Evolutionary conservation across 2,113 vertebrate genomes (phyloP).

Genomic region (Nothocercus julius): DNA sequence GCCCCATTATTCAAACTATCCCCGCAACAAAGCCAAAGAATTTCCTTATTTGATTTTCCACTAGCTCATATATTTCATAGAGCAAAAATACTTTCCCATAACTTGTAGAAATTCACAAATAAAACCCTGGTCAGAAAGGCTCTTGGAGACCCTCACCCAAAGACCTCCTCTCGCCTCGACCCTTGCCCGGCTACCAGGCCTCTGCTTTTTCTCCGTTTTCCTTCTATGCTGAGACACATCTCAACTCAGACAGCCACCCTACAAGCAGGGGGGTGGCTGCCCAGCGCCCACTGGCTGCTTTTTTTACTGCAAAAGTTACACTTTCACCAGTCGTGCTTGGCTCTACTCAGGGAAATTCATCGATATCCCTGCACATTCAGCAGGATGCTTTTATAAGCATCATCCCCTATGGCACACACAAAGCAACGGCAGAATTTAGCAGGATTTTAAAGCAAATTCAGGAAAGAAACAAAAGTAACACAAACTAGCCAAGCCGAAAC

Average conservation of each 20-base stretch:
- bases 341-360: neutral
- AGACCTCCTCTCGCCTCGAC: too few species aligned
- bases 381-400: neutral
- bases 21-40: too few species aligned
- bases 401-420: neutral
- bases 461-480: neutral
- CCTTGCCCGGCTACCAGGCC: neutral
- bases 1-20: too few species aligned
- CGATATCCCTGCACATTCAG: neutral
- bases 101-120: neutral
- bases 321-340: neutral
- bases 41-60: neutral
- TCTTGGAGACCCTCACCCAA: too few species aligned
- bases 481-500: neutral
- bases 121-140: neutral
- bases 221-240: neutral
- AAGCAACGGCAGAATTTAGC: neutral
- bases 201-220: neutral
- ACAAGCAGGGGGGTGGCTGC: neutral
- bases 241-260: neutral
- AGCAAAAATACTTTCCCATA: neutral
- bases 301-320: neutral
- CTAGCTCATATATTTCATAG: neutral
- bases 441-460: slow-evolving; percentile 26
- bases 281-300: neutral